A percentile compares a stretch with the other conserved stretches of the same genome.
phyloP scores from a whole-genome alignment of 2,797 vertebrate genomes.

The Toxotes lorentzi region DNA sequence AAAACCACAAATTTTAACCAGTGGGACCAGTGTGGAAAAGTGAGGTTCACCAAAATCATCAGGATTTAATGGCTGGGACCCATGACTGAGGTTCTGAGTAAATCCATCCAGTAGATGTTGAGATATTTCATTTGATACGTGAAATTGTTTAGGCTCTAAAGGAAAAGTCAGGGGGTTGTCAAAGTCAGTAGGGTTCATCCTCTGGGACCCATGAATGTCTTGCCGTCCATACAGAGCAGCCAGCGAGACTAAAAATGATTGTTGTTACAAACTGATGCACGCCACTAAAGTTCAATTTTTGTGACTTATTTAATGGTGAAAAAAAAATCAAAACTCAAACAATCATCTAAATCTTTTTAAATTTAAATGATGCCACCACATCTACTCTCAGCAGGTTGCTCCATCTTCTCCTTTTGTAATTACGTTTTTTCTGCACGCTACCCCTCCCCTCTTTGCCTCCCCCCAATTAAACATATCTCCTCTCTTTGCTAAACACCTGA shows the following conservation, averaged over 20 bases:
- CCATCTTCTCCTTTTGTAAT: background rate
- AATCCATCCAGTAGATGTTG: background rate
- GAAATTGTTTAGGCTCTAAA: too few relatives aligned
- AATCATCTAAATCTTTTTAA: background rate
- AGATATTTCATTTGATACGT: too few relatives aligned
- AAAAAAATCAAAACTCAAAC: background rate
- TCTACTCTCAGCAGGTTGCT: background rate
- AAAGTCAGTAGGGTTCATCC: background rate
- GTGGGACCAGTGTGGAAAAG: background rate
- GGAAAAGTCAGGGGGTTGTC: too few relatives aligned
- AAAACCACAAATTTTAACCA: too few relatives aligned
- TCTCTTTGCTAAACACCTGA: constrained; percentile 36
- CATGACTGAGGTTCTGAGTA: background rate
- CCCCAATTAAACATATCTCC: background rate
- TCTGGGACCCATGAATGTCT: background rate
- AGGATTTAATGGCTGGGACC: too few relatives aligned
- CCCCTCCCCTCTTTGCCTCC: background rate
- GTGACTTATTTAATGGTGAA: background rate
- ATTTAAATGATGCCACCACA: background rate
- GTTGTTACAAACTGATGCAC: too few relatives aligned
- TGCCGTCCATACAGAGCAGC: too few relatives aligned
- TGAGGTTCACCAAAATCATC: background rate
- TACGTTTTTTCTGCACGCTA: background rate
- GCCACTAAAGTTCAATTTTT: too few relatives aligned
- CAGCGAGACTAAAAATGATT: too few relatives aligned